Evolutionary conservation across 2,888 invertebrate genomes (phyloP), one percentile per base, ranked within the genome.

Genomic region (Octodonta nipae): DNA sequence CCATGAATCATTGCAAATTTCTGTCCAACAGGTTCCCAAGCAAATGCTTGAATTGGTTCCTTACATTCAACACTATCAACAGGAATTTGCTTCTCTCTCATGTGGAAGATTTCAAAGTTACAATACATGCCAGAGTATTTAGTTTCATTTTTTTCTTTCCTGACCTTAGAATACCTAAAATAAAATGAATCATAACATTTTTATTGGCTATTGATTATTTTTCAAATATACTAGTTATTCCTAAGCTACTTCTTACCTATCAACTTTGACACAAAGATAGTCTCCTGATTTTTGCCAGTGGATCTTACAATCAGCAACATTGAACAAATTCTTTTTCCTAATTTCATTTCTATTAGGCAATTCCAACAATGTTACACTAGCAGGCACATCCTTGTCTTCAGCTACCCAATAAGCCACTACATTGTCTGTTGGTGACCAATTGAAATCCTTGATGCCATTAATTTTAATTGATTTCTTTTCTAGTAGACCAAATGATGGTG

Each of bases 271-370:
- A 51, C 96, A 95, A 14, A 99, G 70, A 58, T 92, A 93, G 59
- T 96, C 93, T 1, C 98, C 98, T 13, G 81, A 85, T 62, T 92
- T 92, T 62, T 99, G 98, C 98, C 98, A 98, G 60, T 92, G 92
- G 59, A 99, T 87, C 52, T 92, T 91, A 59, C 95, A 95, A 58
- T 95, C 93, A 1, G 93, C 93, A 0, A 98, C 96, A 41, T 87
- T 93, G 71, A 98, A 98, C 35, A 96, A 68, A 61, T 93, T 96
- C 61, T 95, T 93, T 42, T 87, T 86, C 44, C 93, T 76, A 25
- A 80, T 75, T 65, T 91, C 91, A 30, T 75, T 78, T 36, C 87
- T 80, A 52, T 82, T 86, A 3, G 95, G 95, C 40, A 96, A 75
- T 60, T 92, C 89, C 30, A 95, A 70, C 1, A 96, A 70, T 0